phyloP scores from a whole-genome alignment of 1,140 invertebrate species.

The Camponotus pennsylvanicus region DNA sequence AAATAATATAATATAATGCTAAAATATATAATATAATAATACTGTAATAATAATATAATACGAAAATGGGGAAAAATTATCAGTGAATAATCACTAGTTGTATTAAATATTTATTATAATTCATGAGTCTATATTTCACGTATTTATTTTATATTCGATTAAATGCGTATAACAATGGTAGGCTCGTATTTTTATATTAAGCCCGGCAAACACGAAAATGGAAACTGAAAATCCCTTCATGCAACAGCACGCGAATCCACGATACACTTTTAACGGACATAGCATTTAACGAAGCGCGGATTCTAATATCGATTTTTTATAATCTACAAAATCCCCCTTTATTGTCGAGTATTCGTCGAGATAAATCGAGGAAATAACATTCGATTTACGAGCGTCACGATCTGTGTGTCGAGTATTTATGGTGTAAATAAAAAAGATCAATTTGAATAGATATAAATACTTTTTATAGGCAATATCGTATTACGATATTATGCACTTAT shows the following conservation, averaged over 20 bases:
- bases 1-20: not conserved
- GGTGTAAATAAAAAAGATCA: conserved; percentile 17
- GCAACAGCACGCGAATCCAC: not conserved
- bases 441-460: conserved; percentile 13
- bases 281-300: not conserved
- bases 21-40: not conserved
- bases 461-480: not conserved
- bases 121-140: not conserved
- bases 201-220: not conserved
- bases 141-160: conserved; percentile 29
- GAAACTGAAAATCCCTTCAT: conserved; percentile 11
- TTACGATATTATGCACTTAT: not conserved
- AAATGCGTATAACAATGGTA: not conserved
- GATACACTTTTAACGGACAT: conserved; percentile 5
- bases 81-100: not conserved
- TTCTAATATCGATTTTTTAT: conserved; percentile 50
- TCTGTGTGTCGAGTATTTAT: conserved; percentile 22
- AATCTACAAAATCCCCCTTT: conserved; percentile 43
- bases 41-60: no score
- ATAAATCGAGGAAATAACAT: conserved; percentile 20
- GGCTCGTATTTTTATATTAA: conserved; percentile 28
- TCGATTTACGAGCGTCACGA: conserved; percentile 41
- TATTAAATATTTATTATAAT: not conserved
- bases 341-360: not conserved
- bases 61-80: not conserved